These are phyloP conservation scores for Tetranychus truncatus DNA, from an alignment of 2,888 invertebrate species.

Conservation along the genomic window DNA sequence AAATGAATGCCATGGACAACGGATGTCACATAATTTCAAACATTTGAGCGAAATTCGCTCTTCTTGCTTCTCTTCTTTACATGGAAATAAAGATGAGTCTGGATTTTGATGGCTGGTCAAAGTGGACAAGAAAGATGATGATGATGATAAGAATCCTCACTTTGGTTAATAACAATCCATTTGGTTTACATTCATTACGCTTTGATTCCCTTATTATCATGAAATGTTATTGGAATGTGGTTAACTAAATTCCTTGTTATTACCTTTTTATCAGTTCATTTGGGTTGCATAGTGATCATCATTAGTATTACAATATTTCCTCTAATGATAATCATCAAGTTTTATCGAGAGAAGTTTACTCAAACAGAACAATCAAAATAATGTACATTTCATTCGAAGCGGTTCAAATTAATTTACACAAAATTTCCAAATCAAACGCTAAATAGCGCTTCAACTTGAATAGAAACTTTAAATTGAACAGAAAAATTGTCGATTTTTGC, in stretches of 20 bases:
- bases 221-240: background rate
- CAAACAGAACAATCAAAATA: no score
- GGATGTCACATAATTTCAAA: background rate
- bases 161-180: background rate
- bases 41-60: background rate
- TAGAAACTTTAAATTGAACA: no score
- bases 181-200: background rate
- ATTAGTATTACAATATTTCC: background rate
- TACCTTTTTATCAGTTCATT: background rate
- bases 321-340: background rate
- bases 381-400: no score
- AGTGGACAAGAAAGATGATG: background rate
- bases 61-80: background rate
- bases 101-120: no score
- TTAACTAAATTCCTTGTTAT: background rate
- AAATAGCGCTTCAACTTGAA: no score
- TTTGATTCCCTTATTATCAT: background rate
- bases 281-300: background rate
- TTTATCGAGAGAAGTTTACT: background rate
- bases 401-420: no score
- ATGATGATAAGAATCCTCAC: background rate
- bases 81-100: background rate
- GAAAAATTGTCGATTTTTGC: no score
- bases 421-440: no score
- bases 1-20: background rate